These are phyloP conservation scores for Aldabrachelys gigantea DNA, from an alignment of 2,113 vertebrate species.

Conservation along the genomic window DNA sequence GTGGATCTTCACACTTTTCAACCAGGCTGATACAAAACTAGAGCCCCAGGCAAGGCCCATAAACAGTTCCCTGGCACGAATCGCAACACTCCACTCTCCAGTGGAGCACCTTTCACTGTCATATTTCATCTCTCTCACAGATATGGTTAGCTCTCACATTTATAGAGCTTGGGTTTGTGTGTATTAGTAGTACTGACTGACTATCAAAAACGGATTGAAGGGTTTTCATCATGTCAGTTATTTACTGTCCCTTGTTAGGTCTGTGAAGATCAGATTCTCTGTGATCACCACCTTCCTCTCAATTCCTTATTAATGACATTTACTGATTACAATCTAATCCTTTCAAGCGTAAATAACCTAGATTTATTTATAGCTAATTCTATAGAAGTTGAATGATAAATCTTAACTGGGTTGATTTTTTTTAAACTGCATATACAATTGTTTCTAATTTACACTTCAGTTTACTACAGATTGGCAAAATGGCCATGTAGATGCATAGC, in stretches of 20 bases:
- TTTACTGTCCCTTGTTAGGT: background rate
- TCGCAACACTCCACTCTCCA: background rate
- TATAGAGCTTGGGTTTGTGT: background rate
- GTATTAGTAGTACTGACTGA: background rate
- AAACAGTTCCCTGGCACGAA: background rate
- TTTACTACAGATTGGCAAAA: no score
- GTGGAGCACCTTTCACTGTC: background rate
- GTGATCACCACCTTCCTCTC: background rate
- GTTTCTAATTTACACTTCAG: no score
- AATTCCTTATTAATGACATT: background rate
- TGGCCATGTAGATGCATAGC: no score
- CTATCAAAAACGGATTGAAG: background rate
- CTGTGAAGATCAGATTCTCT: background rate
- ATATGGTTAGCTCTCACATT: background rate
- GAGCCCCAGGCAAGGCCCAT: background rate
- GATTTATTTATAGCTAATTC: background rate
- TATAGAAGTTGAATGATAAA: background rate
- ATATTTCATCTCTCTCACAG: background rate
- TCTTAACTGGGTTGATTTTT: no score
- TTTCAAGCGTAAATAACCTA: background rate
- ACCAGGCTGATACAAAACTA: conserved; percentile 5
- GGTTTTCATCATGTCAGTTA: background rate
- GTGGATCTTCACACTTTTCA: background rate
- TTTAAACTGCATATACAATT: no score
- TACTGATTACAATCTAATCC: background rate